These are phyloP conservation scores for Semicossyphus pulcher DNA, from an alignment of 2,113 vertebrate species.

Conservation along the genomic window DNA sequence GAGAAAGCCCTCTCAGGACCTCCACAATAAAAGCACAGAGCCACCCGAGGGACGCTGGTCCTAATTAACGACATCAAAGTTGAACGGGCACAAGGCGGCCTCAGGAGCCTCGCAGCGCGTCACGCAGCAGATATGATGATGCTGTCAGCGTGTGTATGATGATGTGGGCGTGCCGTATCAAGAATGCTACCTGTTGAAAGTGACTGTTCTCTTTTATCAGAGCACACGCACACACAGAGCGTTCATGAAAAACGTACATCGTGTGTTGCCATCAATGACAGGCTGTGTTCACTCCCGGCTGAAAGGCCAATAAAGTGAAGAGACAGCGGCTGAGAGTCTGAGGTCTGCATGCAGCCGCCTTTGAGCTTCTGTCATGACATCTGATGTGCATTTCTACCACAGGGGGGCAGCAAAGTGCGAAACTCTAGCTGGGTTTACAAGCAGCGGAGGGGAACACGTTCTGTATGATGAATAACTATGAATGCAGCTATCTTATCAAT, in stretches of 20 bases:
- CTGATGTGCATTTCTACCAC: constrained; percentile 59
- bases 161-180: constrained; percentile 7
- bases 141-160: constrained; percentile 23
- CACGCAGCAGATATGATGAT: constrained; percentile 26
- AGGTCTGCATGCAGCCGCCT: constrained; percentile 15
- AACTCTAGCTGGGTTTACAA: neutral
- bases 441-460: neutral
- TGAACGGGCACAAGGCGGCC: constrained; percentile 38
- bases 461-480: neutral
- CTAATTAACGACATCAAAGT: constrained; percentile 77
- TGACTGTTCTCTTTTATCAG: constrained; percentile 23
- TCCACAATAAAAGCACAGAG: constrained; percentile 63
- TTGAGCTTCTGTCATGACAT: constrained; percentile 38
- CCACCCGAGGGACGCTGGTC: constrained; percentile 49
- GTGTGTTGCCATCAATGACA: constrained; percentile 16
- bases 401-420: constrained; percentile 59
- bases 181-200: neutral
- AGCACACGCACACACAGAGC: neutral
- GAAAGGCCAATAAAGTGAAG: constrained; percentile 37
- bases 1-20: constrained; percentile 68
- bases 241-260: neutral
- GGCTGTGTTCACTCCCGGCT: constrained; percentile 11
- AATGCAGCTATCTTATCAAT: neutral
- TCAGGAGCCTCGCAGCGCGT: constrained; percentile 25
- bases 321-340: constrained; percentile 46